Evolutionary conservation across 2,888 invertebrate genomes (phyloP), one percentile per base, ranked within the genome.

Genomic region (Abscondita cerata): DNA sequence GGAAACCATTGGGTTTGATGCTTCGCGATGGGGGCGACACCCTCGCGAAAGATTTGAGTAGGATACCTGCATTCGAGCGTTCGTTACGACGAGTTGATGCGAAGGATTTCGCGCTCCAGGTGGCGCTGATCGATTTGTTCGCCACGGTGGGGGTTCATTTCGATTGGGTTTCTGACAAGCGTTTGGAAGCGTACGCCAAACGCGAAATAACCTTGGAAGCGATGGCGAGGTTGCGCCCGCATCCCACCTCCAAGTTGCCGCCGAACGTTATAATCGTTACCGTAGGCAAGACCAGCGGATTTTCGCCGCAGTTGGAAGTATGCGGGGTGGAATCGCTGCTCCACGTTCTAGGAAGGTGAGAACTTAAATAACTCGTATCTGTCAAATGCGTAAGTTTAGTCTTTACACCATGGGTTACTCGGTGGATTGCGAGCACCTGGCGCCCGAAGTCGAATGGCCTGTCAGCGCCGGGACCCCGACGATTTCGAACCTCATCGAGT

Each of bases 131-230:
- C 66, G 85, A 86, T 64, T 65, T 87, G 1, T 70, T 87, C 34
- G 84, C 81, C 70, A 73, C 81, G 8, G 68, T 86, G 57, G 83
- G 83, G 47, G 12, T 79, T 1, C 55, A 67, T n/a, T 70, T 73
- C 2, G 69, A 70, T 38, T 0, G 96, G 97, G n/a, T 97, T 1
- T 92, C 91, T 0, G 95, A n/a, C n/a, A n/a, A n/a, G n/a, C n/a
- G n/a, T n/a, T n/a, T n/a, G n/a, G n/a, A n/a, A n/a, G 95, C 92
- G 0, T 97, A 97, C 81, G 94, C 93, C 3, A 95, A 96, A 76
- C 93, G 92, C 0, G 89, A 90, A 65, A 86, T 96, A 66, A 92
- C 92, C 0, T 86, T 90, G 0, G 91, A 93, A 71, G 90, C 96
- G 80, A 89, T n/a, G n/a, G n/a, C n/a, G n/a, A n/a, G n/a, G n/a